These are phyloP conservation scores for Trematocara nigrifrons DNA, from an alignment of 2,113 vertebrate species.

Conservation along the genomic window DNA sequence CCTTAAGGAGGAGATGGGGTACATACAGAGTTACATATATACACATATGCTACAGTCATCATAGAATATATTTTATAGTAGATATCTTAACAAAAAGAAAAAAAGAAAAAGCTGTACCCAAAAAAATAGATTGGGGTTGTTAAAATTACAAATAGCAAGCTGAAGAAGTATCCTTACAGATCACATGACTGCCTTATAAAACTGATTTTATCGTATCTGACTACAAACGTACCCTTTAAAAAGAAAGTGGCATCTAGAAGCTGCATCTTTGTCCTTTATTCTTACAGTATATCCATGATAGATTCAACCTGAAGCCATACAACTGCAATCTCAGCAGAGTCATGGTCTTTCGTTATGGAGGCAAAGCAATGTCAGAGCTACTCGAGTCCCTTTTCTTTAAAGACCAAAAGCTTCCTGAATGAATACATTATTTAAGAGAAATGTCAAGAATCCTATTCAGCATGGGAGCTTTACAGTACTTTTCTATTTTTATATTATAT, in stretches of 20 bases:
- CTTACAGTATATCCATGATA: not conserved
- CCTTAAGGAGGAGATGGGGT: not conserved
- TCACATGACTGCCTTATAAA: not conserved
- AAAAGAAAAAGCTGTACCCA: not conserved
- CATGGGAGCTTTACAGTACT: not conserved
- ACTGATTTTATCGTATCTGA: not conserved
- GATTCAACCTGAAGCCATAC: slow-evolving; percentile 18
- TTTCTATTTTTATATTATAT: not conserved
- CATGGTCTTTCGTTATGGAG: slow-evolving; percentile 26
- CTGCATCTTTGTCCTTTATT: not conserved
- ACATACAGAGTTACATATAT: not conserved
- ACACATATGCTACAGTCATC: not conserved
- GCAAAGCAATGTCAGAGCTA: slow-evolving; percentile 24
- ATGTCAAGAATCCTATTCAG: not conserved
- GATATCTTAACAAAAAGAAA: not conserved
- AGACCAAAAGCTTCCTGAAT: slow-evolving; percentile 2
- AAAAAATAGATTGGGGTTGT: not conserved
- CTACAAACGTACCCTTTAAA: not conserved
- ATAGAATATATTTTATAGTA: not conserved
- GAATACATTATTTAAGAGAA: not conserved
- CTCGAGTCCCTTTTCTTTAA: not conserved
- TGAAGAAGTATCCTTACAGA: not conserved
- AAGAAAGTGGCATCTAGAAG: not conserved
- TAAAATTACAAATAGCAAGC: not conserved
- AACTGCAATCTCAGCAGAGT: slow-evolving; percentile 13